A percentile compares a stretch with the other conserved stretches of the same genome.
These are phyloP conservation scores for Aplidium turbinatum DNA, from an alignment of 23 tunicate genomes.

Conservation along the genomic window DNA sequence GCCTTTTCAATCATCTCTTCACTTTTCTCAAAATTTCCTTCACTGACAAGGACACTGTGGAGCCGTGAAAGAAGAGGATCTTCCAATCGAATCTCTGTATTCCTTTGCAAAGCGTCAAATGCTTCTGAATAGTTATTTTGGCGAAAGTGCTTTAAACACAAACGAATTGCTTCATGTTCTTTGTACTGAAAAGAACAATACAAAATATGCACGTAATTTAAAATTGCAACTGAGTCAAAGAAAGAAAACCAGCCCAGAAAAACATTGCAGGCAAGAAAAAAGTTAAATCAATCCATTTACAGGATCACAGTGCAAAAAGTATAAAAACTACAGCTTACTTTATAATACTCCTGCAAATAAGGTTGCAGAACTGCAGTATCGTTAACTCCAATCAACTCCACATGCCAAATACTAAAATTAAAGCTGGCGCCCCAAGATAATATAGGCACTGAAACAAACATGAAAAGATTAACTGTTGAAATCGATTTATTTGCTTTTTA, in stretches of 20 bases:
- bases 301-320: no score
- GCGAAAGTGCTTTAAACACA: conserved; percentile 87
- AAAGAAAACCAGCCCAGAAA: no score
- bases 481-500: not conserved
- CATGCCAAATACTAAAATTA: conserved; percentile 88
- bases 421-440: conserved; percentile 89
- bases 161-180: conserved; percentile 62
- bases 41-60: conserved; percentile 53
- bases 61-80: conserved; percentile 59
- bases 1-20: conserved; percentile 67
- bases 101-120: conserved; percentile 63
- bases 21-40: conserved; percentile 63
- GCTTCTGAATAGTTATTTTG: conserved; percentile 81
- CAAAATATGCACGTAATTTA: no score
- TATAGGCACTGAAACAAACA: conserved; percentile 65
- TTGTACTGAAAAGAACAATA: conserved; percentile 37
- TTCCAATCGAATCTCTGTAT: conserved; percentile 61
- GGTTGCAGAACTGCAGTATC: conserved; percentile 48
- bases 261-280: no score
- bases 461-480: no score
- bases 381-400: conserved; percentile 55
- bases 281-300: no score
- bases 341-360: conserved; percentile 60
- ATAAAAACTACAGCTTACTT: no score
- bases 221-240: no score